Percentiles rank a stretch among this genome's conserved stretches.
Conservation (phyloP, 2,797 vertebrate genomes). For the Leuciscus waleckii region DNA sequence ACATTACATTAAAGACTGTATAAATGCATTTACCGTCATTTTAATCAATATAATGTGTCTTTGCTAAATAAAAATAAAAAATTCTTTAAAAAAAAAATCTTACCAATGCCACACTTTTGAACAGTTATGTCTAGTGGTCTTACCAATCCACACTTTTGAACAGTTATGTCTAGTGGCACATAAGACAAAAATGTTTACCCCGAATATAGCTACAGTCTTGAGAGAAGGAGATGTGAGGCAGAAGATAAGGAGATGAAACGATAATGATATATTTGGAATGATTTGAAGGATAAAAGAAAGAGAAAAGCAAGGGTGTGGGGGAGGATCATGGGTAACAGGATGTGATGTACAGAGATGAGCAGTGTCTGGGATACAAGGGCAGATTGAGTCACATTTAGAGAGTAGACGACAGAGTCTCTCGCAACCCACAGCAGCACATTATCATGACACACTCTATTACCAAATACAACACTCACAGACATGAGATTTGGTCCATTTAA, state of each 20-base stretch:
- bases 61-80: neutral
- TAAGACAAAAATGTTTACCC: neutral
- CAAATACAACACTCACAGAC: conserved; percentile 70
- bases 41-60: neutral
- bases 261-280: conserved; percentile 2
- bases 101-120: neutral
- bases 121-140: no score
- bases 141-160: neutral
- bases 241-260: neutral
- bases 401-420: conserved; percentile 30
- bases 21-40: neutral
- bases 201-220: neutral
- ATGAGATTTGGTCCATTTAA: conserved; percentile 55
- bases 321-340: conserved; percentile 38
- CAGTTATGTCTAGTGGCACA: no score
- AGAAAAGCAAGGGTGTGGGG: neutral
- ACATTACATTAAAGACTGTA: neutral
- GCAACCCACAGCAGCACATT: conserved; percentile 49
- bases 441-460: conserved; percentile 65
- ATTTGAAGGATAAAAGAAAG: neutral
- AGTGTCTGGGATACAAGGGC: neutral
- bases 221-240: neutral
- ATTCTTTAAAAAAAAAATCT: neutral
- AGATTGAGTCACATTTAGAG: conserved; percentile 40
- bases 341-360: conserved; percentile 17